These are phyloP conservation scores for Pteria penguin DNA, from an alignment of 2,888 invertebrate genomes.

Conservation along the genomic window DNA sequence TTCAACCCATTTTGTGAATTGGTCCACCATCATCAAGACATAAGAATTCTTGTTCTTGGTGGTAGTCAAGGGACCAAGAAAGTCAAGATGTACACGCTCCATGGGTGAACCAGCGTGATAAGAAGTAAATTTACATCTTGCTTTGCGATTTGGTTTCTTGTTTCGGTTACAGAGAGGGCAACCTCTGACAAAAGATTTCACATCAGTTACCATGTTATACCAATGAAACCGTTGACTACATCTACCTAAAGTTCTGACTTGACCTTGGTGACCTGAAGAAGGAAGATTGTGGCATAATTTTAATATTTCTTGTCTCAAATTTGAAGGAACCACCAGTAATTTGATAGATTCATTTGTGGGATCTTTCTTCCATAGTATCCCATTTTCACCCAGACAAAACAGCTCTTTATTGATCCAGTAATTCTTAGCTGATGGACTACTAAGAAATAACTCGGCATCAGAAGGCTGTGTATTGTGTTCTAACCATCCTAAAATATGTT, in stretches of 20 bases:
- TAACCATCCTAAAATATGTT: background rate
- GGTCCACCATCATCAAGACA: slow-evolving; percentile 45
- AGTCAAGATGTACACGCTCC: slow-evolving; percentile 46
- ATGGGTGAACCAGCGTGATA: slow-evolving; percentile 87
- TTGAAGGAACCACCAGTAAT: slow-evolving; percentile 26
- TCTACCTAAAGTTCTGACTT: slow-evolving; percentile 29
- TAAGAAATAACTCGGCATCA: background rate
- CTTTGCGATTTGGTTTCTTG: slow-evolving; percentile 34
- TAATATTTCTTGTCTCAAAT: slow-evolving; percentile 14
- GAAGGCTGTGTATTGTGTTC: background rate
- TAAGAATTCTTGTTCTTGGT: slow-evolving; percentile 37
- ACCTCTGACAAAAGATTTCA: slow-evolving; percentile 23
- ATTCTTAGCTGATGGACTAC: slow-evolving; percentile 8
- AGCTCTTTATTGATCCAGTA: slow-evolving; percentile 19
- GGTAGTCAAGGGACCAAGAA: slow-evolving; percentile 40
- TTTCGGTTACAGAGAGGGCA: slow-evolving; percentile 33
- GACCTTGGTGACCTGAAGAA: slow-evolving; percentile 39
- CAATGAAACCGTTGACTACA: slow-evolving; percentile 39
- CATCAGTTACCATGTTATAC: slow-evolving; percentile 26
- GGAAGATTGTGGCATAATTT: slow-evolving; percentile 37
- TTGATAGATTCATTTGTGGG: background rate
- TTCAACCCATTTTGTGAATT: slow-evolving; percentile 50
- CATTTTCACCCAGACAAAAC: background rate
- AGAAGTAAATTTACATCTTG: slow-evolving; percentile 81
- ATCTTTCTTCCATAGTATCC: slow-evolving; percentile 2